Evolutionary conservation across 2,797 vertebrate genomes (phyloP), one percentile per base, ranked within the genome.

Genomic region (Pachyuromys duprasi): DNA sequence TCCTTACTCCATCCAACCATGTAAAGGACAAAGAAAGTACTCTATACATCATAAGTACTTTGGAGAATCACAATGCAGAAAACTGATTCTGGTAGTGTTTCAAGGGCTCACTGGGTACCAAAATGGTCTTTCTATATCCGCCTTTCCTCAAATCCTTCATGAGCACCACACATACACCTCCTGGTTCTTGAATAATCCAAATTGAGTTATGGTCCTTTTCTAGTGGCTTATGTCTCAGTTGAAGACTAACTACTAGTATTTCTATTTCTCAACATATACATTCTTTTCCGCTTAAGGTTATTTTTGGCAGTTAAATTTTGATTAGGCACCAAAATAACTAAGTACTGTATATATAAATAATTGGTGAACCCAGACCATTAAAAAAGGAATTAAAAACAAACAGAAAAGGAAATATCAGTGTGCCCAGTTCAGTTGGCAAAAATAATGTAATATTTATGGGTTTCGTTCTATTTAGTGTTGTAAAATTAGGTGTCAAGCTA

Each of bases 281-380:
- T 49, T 49, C 36, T 4, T 24, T 36, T 60, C 28, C 13, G n/a
- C 78, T 92, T 76, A 28, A 87, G 78, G 86, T 45, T 36, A 93
- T 81, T 86, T 93, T 76, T 69, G 80, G 33, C 72, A 88, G 36
- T 70, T 26, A 91, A 72, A 95, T 33, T 55, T 31, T 78, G 76
- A 42, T 1, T 65, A 6, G 49, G 33, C 8, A 36, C 76, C 31
- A 92, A 80, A 94, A 75, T 93, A 78, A 18, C 26, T 69, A 65
- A 63, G 78, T 53, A 60, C 78, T 65, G 42, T 60, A 95, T 78
- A 86, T 78, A 33, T 63, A 36, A 65, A 60, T 95, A 45, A 94
- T 63, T 87, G 20, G 24, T 72, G 22, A 91, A 72, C 20, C 42
- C 36, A 92, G 70, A 89, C 42, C 5, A 70, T 36, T 82, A 79